These are phyloP conservation scores for Carpatolechia fugitivella DNA, from an alignment of 2,888 invertebrate species.

Conservation along the genomic window DNA sequence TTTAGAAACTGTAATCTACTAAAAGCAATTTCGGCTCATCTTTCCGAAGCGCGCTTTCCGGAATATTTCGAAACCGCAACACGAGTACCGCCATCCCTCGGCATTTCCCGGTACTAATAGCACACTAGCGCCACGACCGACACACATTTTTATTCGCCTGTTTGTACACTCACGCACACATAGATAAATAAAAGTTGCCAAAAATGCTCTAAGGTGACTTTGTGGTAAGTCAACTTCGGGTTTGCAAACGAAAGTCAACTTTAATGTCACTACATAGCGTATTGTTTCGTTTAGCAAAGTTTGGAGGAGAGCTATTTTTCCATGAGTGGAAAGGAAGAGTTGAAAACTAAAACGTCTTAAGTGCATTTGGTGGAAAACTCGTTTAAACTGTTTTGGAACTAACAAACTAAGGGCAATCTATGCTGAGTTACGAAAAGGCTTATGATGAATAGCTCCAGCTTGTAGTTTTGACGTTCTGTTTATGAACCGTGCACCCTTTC, in stretches of 20 bases:
- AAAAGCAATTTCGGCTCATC: conserved; percentile 51
- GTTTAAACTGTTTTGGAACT: conserved; percentile 34
- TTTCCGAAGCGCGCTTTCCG: conserved; percentile 40
- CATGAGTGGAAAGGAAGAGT: conserved; percentile 18
- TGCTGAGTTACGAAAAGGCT: conserved; percentile 22
- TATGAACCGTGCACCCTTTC: conserved; percentile 25
- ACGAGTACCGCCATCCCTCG: conserved; percentile 59
- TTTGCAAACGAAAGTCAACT: conserved; percentile 19
- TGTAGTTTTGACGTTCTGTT: conserved; percentile 37
- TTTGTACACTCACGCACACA: conserved; percentile 54
- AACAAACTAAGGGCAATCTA: conserved; percentile 14
- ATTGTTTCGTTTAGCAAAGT: conserved; percentile 24
- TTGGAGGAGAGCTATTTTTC: conserved; percentile 11
- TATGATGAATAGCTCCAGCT: conserved; percentile 18
- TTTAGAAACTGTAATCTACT: conserved; percentile 19
- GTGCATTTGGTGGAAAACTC: conserved; percentile 7
- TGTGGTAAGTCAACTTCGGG: not conserved
- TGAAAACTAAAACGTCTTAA: conserved; percentile 32
- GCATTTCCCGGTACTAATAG: conserved; percentile 35
- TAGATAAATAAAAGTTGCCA: conserved; percentile 49
- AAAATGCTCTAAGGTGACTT: conserved; percentile 43
- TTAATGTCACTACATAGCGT: fast-evolving
- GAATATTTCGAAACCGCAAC: conserved; percentile 43
- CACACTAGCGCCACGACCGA: conserved; percentile 65
- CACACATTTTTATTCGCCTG: conserved; percentile 47